These are phyloP conservation scores for Pristionchus exspectatus DNA, from an alignment of 2,888 invertebrate genomes.

Conservation along the genomic window DNA sequence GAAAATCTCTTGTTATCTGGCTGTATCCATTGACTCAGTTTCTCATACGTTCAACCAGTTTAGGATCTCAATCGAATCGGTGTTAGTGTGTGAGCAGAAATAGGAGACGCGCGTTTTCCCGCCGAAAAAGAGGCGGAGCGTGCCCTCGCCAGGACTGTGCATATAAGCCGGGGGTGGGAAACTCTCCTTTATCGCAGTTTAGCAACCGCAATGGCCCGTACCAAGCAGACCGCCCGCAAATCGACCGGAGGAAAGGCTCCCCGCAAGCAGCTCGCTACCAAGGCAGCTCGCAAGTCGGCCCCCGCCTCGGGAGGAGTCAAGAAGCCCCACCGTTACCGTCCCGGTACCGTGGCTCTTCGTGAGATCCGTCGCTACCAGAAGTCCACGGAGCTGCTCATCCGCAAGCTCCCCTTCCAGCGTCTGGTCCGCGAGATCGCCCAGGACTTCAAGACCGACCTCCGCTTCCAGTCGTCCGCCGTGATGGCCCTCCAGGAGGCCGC, in stretches of 20 bases:
- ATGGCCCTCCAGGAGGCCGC: slow-evolving; percentile 65
- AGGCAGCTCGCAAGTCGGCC: slow-evolving; percentile 94
- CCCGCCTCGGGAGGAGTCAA: slow-evolving; percentile 91
- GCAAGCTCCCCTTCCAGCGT: slow-evolving; percentile 65
- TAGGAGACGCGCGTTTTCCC: neutral
- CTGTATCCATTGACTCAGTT: too few relatives aligned
- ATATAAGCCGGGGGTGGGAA: neutral
- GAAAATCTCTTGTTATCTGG: too few relatives aligned
- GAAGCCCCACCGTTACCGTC: slow-evolving; percentile 95
- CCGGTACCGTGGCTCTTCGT: slow-evolving; percentile 94
- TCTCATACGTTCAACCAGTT: too few relatives aligned
- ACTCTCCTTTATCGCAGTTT: too few relatives aligned
- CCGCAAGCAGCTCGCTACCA: slow-evolving; percentile 93
- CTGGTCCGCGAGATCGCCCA: slow-evolving; percentile 72
- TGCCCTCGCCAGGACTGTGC: neutral
- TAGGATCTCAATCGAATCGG: neutral
- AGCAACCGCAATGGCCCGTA: slow-evolving; percentile 89
- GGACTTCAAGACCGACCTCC: slow-evolving; percentile 73
- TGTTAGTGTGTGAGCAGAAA: neutral
- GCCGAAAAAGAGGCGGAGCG: neutral
- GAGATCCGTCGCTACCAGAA: slow-evolving; percentile 97
- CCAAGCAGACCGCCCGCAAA: slow-evolving; percentile 97
- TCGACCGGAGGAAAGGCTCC: slow-evolving; percentile 97
- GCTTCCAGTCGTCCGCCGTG: slow-evolving; percentile 70
- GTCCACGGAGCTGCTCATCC: slow-evolving; percentile 85